Evolutionary conservation across 1,140 invertebrate genomes (phyloP).

Genomic region (Helicoverpa zea): DNA sequence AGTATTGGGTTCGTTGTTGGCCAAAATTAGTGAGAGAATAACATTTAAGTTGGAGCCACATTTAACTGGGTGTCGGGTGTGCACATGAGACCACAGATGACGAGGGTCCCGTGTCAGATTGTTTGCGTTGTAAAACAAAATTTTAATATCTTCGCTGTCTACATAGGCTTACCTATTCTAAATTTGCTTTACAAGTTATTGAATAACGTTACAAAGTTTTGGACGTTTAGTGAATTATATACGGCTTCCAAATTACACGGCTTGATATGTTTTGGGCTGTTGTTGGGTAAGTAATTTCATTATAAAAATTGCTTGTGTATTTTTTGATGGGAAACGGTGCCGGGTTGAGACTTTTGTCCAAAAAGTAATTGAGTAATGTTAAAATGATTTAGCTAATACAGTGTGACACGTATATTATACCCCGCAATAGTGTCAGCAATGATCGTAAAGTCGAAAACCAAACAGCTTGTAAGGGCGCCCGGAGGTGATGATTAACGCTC

Average conservation of each 20-base stretch:
- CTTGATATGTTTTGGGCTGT: not conserved
- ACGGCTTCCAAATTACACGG: constrained; percentile 1
- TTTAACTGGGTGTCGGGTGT: constrained; percentile 57
- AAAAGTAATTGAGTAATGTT: not conserved
- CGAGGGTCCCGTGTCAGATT: constrained; percentile 58
- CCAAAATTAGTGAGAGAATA: constrained; percentile 39
- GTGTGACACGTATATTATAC: not conserved
- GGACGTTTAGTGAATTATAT: constrained; percentile 20
- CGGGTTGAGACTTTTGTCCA: not conserved
- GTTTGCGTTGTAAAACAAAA: constrained; percentile 61
- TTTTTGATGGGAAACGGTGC: not conserved
- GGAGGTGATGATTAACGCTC: constrained; percentile 68
- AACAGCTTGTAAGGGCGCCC: constrained; percentile 56
- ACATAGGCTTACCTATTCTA: constrained; percentile 50
- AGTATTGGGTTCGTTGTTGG: constrained; percentile 13
- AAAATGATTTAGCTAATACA: not conserved
- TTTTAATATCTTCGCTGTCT: constrained; percentile 61
- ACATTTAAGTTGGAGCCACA: constrained; percentile 56
- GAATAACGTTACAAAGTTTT: constrained; percentile 31
- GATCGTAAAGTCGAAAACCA: constrained; percentile 48
- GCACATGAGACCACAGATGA: constrained; percentile 61
- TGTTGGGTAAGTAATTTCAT: not conserved
- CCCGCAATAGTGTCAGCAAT: constrained; percentile 14
- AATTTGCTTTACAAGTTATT: constrained; percentile 45
- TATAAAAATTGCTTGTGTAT: not conserved